Conservation (phyloP, 2,888 invertebrate genomes). For the Smittia sp. region DNA sequence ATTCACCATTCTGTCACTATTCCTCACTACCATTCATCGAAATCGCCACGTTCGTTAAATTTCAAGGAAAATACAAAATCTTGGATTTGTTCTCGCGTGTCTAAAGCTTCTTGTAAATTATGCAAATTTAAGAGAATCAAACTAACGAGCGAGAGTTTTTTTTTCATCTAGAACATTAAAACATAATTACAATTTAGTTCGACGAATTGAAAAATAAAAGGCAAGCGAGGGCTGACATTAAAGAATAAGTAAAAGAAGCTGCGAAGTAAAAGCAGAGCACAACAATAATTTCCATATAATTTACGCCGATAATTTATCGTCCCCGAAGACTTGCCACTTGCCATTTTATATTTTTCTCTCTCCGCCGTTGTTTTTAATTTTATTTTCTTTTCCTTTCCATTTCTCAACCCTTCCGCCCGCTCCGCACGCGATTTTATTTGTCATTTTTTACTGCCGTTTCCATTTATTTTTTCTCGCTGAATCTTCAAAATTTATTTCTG, state of each 20-base stretch:
- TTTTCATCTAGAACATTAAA: background rate
- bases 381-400: slow-evolving; percentile 22
- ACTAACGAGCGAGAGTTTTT: slow-evolving; percentile 30
- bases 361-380: background rate
- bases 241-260: background rate
- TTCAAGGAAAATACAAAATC: background rate
- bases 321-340: slow-evolving; percentile 28
- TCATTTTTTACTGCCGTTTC: slow-evolving; percentile 8
- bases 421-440: slow-evolving; percentile 17
- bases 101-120: background rate
- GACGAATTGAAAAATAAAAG: slow-evolving; percentile 40
- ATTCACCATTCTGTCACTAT: background rate
- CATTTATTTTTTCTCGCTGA: slow-evolving; percentile 14
- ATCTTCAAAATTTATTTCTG: slow-evolving; percentile 8
- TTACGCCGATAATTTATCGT: slow-evolving; percentile 38
- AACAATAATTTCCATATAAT: slow-evolving; percentile 40
- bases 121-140: slow-evolving; percentile 33
- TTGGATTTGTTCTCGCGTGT: background rate
- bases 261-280: background rate
- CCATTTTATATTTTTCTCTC: slow-evolving; percentile 13
- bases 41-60: background rate
- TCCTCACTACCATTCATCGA: background rate
- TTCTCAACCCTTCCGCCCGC: slow-evolving; percentile 13
- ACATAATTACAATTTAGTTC: slow-evolving; percentile 40
- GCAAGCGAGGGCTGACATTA: background rate